These are phyloP conservation scores for Saguinus imperator DNA, from an alignment of 2,113 vertebrate species.

Conservation along the genomic window DNA sequence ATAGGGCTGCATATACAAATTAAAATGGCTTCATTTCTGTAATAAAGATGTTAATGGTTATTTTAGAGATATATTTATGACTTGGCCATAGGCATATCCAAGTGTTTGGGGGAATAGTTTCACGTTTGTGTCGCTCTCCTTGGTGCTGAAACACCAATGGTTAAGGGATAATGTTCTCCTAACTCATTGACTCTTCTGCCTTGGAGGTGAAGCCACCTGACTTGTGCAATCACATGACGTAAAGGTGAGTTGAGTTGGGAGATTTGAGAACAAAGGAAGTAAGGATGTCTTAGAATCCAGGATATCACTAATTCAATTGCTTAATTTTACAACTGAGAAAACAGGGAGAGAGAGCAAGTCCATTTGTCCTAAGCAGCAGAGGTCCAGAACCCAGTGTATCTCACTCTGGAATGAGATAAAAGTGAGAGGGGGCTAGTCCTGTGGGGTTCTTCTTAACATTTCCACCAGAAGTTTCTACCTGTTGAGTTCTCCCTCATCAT, in stretches of 20 bases:
- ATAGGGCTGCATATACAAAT: not conserved
- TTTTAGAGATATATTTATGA: not conserved
- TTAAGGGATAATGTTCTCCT: not conserved
- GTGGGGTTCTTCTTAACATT: not conserved
- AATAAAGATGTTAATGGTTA: not conserved
- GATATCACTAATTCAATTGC: not conserved
- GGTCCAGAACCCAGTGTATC: not conserved
- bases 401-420: not conserved
- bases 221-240: not conserved
- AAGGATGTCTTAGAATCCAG: not conserved
- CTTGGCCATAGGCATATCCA: not conserved
- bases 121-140: not conserved
- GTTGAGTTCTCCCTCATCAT: not conserved
- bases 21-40: not conserved
- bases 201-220: not conserved
- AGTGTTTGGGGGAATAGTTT: not conserved
- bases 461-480: not conserved
- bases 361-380: not conserved
- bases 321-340: slow-evolving; percentile 21
- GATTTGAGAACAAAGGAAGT: not conserved
- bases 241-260: not conserved
- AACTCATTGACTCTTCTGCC: not conserved
- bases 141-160: slow-evolving; percentile 56
- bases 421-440: not conserved
- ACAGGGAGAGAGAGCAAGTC: not conserved